Percentiles rank a stretch among this genome's conserved stretches.
These are phyloP conservation scores for Heliconius sara DNA, from an alignment of 2,888 invertebrate genomes.

Conservation along the genomic window DNA sequence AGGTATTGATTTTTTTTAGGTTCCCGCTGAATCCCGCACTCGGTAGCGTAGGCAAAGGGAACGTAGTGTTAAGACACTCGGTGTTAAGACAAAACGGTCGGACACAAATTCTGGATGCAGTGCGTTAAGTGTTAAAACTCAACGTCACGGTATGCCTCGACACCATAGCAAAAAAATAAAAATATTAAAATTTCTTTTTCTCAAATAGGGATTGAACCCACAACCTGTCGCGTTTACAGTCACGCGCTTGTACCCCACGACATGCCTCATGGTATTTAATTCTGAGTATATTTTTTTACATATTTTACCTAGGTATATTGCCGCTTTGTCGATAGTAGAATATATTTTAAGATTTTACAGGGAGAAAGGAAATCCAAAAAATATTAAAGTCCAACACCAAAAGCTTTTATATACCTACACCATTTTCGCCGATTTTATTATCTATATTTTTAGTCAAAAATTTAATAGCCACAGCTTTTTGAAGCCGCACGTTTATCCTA, in stretches of 20 bases:
- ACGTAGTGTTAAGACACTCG: no score
- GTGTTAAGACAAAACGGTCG: no score
- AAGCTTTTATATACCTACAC: background rate
- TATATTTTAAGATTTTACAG: background rate
- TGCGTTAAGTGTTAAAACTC: no score
- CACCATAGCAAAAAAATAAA: no score
- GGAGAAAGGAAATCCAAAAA: background rate
- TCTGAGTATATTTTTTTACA: background rate
- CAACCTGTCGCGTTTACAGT: no score
- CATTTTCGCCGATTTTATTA: background rate
- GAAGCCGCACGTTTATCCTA: background rate
- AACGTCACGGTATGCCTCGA: no score
- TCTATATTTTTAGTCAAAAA: constrained; percentile 2
- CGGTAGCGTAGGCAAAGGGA: no score
- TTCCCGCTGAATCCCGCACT: no score
- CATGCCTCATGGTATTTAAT: background rate
- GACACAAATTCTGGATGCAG: no score
- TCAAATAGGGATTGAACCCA: no score
- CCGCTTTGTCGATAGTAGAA: background rate
- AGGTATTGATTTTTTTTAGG: background rate
- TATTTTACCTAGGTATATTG: background rate
- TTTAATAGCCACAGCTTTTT: constrained; percentile 17
- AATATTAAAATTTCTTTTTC: no score
- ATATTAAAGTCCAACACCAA: background rate
- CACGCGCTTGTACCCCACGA: no score